Conservation (phyloP, 2,113 vertebrate species). For the Aphelocoma coerulescens region DNA sequence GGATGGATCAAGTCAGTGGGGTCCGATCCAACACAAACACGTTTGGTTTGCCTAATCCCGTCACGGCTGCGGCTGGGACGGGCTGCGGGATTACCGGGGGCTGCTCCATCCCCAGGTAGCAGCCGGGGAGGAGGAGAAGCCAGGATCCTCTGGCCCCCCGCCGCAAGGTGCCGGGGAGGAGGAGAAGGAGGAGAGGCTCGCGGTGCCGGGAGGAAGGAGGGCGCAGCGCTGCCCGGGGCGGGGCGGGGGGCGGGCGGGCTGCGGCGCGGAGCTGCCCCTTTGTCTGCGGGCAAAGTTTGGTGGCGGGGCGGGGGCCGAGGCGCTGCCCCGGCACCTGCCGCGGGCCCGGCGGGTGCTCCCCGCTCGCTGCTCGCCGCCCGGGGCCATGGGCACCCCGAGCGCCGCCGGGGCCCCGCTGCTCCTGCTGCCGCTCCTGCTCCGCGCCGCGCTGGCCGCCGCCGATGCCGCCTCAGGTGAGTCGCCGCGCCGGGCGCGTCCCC, state of each 20-base stretch:
- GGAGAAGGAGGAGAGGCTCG: not conserved
- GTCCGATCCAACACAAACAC: fast-evolving
- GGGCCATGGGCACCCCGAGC: not conserved
- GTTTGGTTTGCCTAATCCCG: not conserved
- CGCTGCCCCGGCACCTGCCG: not conserved
- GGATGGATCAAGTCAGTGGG: fast-evolving
- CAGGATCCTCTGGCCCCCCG: fast-evolving
- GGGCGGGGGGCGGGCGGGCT: not conserved
- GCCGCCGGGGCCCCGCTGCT: not conserved
- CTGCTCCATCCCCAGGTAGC: not conserved
- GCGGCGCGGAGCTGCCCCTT: not conserved
- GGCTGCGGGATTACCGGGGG: not conserved
- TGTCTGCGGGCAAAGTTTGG: slow-evolving; percentile 28
- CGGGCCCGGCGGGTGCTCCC: not conserved
- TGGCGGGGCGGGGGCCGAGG: not conserved
- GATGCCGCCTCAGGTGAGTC: slow-evolving; percentile 6
- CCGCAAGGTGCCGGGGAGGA: not conserved
- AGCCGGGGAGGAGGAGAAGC: not conserved
- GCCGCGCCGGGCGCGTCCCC: not conserved
- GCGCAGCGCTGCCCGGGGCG: not conserved
- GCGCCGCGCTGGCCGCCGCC: not conserved
- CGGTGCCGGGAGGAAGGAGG: not conserved
- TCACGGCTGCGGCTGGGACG: not conserved
- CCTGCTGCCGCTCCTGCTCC: not conserved
- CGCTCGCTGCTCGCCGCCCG: not conserved